A percentile compares a stretch with the other conserved stretches of the same genome.
These are phyloP conservation scores for Pemphigus obesinymphae DNA, from an alignment of 1,140 invertebrate genomes.

Conservation along the genomic window DNA sequence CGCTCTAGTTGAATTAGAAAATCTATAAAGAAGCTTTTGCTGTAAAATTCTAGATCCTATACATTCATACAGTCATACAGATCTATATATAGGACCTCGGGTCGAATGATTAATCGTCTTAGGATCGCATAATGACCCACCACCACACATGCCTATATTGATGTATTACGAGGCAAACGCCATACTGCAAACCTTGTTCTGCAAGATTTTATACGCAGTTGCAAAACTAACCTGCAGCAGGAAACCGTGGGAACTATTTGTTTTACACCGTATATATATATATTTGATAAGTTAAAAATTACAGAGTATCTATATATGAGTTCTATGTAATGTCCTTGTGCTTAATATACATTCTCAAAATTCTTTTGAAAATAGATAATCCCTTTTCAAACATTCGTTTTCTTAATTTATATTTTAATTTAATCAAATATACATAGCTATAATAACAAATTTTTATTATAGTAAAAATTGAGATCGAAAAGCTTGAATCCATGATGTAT, in stretches of 20 bases:
- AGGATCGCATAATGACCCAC: slow-evolving; percentile 13
- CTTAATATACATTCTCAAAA: neutral
- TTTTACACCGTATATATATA: neutral
- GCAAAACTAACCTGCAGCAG: slow-evolving; percentile 12
- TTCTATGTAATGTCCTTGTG: neutral
- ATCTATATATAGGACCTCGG: neutral
- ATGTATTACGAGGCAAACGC: slow-evolving; percentile 18
- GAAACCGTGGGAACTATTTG: slow-evolving; percentile 35
- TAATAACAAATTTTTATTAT: no score
- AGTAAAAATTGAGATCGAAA: no score
- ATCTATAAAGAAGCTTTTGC: neutral
- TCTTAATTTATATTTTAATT: no score
- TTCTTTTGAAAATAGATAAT: neutral
- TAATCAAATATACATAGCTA: no score
- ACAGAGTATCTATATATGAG: no score
- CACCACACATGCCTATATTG: neutral
- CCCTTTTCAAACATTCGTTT: neutral
- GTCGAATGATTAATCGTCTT: slow-evolving; percentile 27
- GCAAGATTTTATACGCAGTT: slow-evolving; percentile 25
- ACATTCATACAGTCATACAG: neutral
- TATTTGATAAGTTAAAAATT: neutral
- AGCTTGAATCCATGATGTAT: no score
- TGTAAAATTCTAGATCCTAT: neutral
- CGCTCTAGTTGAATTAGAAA: slow-evolving; percentile 14
- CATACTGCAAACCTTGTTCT: slow-evolving; percentile 15